Base-by-base conservation (phyloP, 2,888 invertebrate species). In the Plebejus melissa region DNA sequence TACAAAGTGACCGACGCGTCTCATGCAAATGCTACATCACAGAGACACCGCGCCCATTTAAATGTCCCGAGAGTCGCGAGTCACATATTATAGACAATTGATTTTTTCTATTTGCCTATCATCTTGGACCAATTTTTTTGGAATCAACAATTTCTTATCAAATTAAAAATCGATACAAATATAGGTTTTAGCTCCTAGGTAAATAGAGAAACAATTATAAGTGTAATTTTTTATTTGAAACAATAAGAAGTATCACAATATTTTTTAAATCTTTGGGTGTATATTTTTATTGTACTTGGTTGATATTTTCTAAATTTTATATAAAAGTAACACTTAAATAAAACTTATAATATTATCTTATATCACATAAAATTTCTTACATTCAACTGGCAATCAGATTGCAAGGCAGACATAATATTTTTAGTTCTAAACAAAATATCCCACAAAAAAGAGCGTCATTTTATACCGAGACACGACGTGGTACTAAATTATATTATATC, bases 11-110 rank as follows among this genome's bases (percentile, higher is more conserved):
- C 88, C 89, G 86, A 87, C 89, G 89, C 90, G 89, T 89, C 88
- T 88, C 87, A 91, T 91, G 92, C 91, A 91, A 92, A 92, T 91
- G 88, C 86, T 85, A 28, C 11, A 84, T 79, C 81, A 85, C 87
- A 89, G 92, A 91, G 87, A 90, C 85, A 85, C 90, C 91, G 91
- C 90, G 90, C 84, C 88, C 89, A 90, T 91, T 91, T 90, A 89
- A 89, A 90, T 90, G 91, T 91, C 90, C 50, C 22, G 58, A 58
- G 58, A 22, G 86, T 82, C 86, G 89, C 87, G 83, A 85, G 82
- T 83, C 85, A 85, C 82, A 79, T 78, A 80, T 81, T 82, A 50
- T 50, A 83, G 82, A 79, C 79, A 82, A 83, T 83, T 83, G 84
- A 83, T 89, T 90, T 91, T 91, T 87, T 90, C 89, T 90, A 88